Base-by-base conservation (phyloP, 2,888 invertebrate species). In the Rhyacophila evoluta region DNA sequence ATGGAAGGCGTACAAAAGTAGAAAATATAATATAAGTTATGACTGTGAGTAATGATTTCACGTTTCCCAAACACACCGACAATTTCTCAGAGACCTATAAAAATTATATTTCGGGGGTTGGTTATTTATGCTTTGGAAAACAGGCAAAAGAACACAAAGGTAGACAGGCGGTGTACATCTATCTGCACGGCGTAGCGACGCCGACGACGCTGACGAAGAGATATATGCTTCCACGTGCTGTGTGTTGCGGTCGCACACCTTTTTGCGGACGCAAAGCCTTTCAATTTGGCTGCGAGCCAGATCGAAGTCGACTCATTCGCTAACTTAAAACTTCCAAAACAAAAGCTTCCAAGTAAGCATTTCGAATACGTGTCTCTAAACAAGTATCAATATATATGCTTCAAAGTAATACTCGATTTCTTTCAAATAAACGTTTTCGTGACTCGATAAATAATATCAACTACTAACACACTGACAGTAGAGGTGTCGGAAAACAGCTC, bases 41-140 rank as follows among this genome's bases (percentile, higher is more conserved):
- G 55, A 8, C 19, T 8, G 10, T 55, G 55, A 55, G 25, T 55
- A 25, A 55, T 55, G 55, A 19, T 55, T 55, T 55, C 25, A 55
- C 55, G 55, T 55, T 55, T 55, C 55, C 19, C 19, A 4, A 55
- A 55, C 25, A 25, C 15, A 19, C 55, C 55, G 19, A 55, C 55
- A 55, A 55, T 55, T 55, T 55, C 25, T 55, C 55, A 55, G 25
- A 55, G 55, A 55, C 55, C 6, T 41, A 25, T 55, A 55, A 55
- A 55, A 55, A 55, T 55, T 0, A 55, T 55, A 55, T 55, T 55
- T 55, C 6, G 55, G 10, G 19, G 55, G 55, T 55, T 19, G 10
- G 55, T 55, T 55, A 55, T 55, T 19, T 25, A 55, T 55, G 8
- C 55, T 55, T 55, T 55, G 55, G 55, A 33, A 33, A 33, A 33